Evolutionary conservation across 2,888 invertebrate genomes (phyloP), one percentile per base, ranked within the genome.

Genomic region (Chydorus sphaericus): DNA sequence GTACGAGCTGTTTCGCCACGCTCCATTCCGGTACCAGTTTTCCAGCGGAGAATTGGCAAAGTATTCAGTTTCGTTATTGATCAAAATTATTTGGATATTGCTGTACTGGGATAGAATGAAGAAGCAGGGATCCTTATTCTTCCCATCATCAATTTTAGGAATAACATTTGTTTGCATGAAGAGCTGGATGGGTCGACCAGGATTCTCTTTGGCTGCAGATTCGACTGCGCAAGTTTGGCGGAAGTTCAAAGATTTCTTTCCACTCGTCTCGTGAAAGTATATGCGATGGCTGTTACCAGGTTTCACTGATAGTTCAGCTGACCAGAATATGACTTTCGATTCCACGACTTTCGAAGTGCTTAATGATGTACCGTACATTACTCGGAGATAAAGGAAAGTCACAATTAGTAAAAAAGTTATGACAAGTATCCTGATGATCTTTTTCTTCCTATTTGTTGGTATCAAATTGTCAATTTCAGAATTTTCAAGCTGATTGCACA

Each of bases 1-100:
- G 48, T 56, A 62, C 37, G 57, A 39, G 29, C 60, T 61, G 26
- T 55, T 59, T 55, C 54, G 54, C 73, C 78, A 82, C 3, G 64
- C 61, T 30, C 79, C 79, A 2, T 65, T 66, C 50, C 72, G 73
- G 56, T 77, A 75, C 69, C 80, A 72, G 1, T 70, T 62, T 61
- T 79, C 76, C 10, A 81, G 64, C 0, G 80, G 80, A 1, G 81
- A 79, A 3, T 70, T 70, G 57, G 69, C 71, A 1, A 75, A 69
- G 58, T 78, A 80, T 10, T 39, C 39, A 26, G 70, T 70, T 10
- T 68, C 68, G 31, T 76, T 71, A 59, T 75, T 68, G 8, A 80
- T 65, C 55, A 75, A 73, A 37, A 70, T 66, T 11, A 80, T 68
- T 50, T 70, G 69, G 0, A 80, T 62, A 60, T 80, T 80, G 1